Conservation (phyloP, 2,888 invertebrate genomes). For the Archips xylosteana region DNA sequence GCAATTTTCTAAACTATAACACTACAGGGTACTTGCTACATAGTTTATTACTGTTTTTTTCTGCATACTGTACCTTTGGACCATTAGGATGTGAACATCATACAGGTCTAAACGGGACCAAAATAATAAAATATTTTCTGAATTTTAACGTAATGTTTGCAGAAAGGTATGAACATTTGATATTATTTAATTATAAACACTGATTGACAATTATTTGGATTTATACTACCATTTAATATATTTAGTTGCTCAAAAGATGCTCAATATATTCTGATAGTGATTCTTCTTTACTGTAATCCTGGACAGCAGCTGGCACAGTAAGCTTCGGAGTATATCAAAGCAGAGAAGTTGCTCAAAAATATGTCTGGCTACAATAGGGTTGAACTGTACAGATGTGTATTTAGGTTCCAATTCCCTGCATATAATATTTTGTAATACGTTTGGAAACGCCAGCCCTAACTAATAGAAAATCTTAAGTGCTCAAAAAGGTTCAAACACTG, state of each 20-base stretch:
- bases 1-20: conserved; percentile 15
- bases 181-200: conserved; percentile 1
- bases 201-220: not conserved
- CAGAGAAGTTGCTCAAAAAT: not conserved
- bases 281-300: no score
- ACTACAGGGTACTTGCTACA: conserved; percentile 23
- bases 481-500: no score
- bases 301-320: no score
- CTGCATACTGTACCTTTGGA: conserved; percentile 18
- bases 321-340: no score
- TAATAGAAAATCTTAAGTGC: not conserved
- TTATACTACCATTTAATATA: not conserved
- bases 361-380: not conserved
- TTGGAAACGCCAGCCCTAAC: not conserved
- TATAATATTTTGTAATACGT: no score
- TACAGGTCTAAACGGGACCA: conserved; percentile 32
- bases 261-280: no score
- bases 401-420: no score
- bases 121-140: conserved; percentile 17
- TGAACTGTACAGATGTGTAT: not conserved
- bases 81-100: conserved; percentile 11
- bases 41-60: not conserved
- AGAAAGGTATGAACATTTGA: conserved; percentile 17
- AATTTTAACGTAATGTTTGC: conserved; percentile 23
- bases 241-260: not conserved